Percentiles rank a stretch among this genome's conserved stretches.
Conservation (phyloP, 64 coral and sea anemone species). For the Pocillopora damicornis region DNA sequence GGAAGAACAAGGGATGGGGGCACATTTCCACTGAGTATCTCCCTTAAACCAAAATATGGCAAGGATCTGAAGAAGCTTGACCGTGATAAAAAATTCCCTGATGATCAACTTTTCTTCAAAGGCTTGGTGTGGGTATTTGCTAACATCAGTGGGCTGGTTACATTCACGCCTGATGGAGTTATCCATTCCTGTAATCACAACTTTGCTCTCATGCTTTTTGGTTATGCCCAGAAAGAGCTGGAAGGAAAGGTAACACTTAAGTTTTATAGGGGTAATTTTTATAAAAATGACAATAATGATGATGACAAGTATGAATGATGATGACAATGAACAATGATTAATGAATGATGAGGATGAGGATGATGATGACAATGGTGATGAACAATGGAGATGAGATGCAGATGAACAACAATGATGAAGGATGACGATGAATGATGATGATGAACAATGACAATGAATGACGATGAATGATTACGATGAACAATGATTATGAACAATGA, state of each 20-base stretch:
- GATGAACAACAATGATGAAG: no score
- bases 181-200: constrained; percentile 92
- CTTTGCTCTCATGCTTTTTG: constrained; percentile 89
- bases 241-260: constrained; percentile 64
- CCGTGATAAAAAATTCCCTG: constrained; percentile 1
- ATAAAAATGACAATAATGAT: no score
- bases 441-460: no score
- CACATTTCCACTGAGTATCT: constrained; percentile 80
- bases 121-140: constrained; percentile 90
- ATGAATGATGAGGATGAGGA: no score
- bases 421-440: no score
- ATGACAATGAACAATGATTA: no score
- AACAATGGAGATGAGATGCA: no score
- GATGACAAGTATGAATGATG: no score
- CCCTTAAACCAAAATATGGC: constrained; percentile 56
- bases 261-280: no score
- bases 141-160: constrained; percentile 91
- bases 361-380: no score
- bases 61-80: constrained; percentile 57
- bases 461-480: no score
- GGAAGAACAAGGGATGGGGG: constrained; percentile 91
- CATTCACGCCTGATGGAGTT: constrained; percentile 66
- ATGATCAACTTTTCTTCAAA: constrained; percentile 47
- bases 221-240: constrained; percentile 78
- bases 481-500: no score